These are phyloP conservation scores for Akabosia matsudoensis DNA, from an alignment of 1,140 invertebrate species.

Conservation along the genomic window DNA sequence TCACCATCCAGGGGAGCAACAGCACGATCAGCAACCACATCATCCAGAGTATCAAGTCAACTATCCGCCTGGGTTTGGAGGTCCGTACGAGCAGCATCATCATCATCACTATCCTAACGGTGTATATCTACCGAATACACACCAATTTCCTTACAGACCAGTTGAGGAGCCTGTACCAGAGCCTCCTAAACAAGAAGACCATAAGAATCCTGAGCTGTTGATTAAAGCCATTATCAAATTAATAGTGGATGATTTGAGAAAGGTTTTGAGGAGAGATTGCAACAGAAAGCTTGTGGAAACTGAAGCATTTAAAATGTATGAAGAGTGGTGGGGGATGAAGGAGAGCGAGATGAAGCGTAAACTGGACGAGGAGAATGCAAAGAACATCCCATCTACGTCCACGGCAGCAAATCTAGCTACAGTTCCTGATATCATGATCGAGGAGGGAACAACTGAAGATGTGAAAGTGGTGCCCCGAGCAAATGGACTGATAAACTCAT, in stretches of 20 bases:
- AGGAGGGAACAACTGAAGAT: not conserved
- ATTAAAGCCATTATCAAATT: constrained; percentile 47
- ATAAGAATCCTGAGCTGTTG: constrained; percentile 49
- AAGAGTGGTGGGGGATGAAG: constrained; percentile 79
- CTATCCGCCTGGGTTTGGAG: not conserved
- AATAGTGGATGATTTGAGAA: constrained; percentile 82
- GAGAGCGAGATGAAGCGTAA: constrained; percentile 51
- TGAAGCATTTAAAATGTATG: constrained; percentile 85
- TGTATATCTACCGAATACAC: not conserved
- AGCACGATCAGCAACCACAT: not conserved
- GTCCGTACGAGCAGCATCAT: not conserved
- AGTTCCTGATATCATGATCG: not conserved
- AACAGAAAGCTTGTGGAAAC: constrained; percentile 95
- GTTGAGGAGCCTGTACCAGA: not conserved
- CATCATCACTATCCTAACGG: not conserved
- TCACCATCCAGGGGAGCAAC: not conserved
- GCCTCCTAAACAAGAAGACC: not conserved
- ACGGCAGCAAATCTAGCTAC: not conserved
- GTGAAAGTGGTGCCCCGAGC: not conserved
- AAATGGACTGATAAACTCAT: not conserved
- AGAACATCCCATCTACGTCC: not conserved
- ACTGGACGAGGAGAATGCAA: constrained; percentile 61
- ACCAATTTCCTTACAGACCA: no score
- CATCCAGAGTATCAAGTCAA: not conserved
- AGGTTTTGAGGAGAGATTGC: constrained; percentile 87